These are phyloP conservation scores for Lottia scabra DNA, from an alignment of 2,888 invertebrate species.

Conservation along the genomic window DNA sequence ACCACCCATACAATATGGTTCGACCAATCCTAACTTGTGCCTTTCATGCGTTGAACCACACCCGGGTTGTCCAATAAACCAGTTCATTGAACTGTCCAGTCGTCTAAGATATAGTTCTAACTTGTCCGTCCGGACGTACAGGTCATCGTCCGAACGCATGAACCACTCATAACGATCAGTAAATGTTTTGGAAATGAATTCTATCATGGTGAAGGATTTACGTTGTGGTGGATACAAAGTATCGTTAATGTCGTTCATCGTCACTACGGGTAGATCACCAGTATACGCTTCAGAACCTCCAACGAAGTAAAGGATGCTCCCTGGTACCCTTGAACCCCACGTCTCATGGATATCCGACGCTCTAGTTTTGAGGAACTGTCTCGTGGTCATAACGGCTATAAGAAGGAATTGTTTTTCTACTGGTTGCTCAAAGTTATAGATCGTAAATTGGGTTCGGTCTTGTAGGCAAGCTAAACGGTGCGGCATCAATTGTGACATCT, in stretches of 20 bases:
- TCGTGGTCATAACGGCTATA: conserved; percentile 95
- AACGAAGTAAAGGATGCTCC: conserved; percentile 89
- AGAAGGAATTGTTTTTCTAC: conserved; percentile 23
- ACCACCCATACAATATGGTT: conserved; percentile 99
- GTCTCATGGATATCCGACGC: conserved; percentile 92
- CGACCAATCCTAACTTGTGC: conserved; percentile 83
- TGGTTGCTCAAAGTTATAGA: no score
- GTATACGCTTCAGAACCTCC: conserved; percentile 69
- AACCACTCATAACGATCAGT: conserved; percentile 81
- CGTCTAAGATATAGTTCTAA: conserved; percentile 85
- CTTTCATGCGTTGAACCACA: conserved; percentile 78
- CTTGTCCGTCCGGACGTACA: conserved; percentile 87
- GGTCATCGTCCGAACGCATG: conserved; percentile 95
- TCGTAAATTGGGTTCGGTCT: no score
- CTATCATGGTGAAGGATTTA: conserved; percentile 91
- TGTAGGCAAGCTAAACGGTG: no score
- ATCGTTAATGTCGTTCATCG: conserved; percentile 82
- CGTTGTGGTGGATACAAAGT: conserved; percentile 98
- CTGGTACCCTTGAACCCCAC: conserved; percentile 91
- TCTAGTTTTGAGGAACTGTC: conserved; percentile 86
- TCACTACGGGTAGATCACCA: conserved; percentile 81
- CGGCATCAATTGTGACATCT: no score
- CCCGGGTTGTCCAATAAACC: conserved; percentile 79
- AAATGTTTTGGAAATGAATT: conserved; percentile 80
- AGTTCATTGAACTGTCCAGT: conserved; percentile 85